Base-by-base conservation (phyloP, 2,113 vertebrate genomes). In the Microcebus murinus region DNA sequence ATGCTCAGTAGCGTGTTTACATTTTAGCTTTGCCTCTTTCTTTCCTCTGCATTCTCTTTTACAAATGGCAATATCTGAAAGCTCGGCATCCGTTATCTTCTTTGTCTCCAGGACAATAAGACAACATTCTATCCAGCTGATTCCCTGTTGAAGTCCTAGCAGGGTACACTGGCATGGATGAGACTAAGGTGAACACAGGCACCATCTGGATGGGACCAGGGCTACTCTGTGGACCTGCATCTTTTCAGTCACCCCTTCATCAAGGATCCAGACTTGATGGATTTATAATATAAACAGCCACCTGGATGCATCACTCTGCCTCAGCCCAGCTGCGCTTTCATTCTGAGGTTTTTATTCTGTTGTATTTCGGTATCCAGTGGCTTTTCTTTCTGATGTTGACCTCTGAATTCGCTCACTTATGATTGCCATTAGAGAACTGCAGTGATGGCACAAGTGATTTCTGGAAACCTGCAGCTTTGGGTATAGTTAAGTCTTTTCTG, bases 301-400 rank as follows among this genome's bases (percentile, higher is more conserved):
- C 88, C 94, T 94, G 94, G 77, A 94, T 50, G 65, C 85, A 21
- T 55, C 70, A 57, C 48, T 76, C 77, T 96, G 88, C 67, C 77
- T 91, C 79, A n/a, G 68, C 27, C n/a, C 77, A 94, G 91, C 21
- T 45, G 81, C 82, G 59, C 9, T 93, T 68, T 84, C 48, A 39
- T 81, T 73, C 25, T 21, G 50, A 92, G 42, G 4, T 25, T 95
- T 95, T 88, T 23, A 61, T 76, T 83, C 27, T 84, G 45, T 48
- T 55, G 1, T 63, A 55, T 59, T 71, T 85, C 5, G 0, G 31
- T 67, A 39, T 73, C 65, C 65, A 76, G 5, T 0, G 21, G 10
- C 31, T 90, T 15, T 59, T 83, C 18, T 45, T 34, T 87, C 52
- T 36, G 63, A 61, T 77, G 48, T 74, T 52, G 36, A 3, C n/a